Evolutionary conservation across 2,888 invertebrate species (phyloP), one percentile per base, ranked within the genome.

Genomic region (Polylopha cassiicola): DNA sequence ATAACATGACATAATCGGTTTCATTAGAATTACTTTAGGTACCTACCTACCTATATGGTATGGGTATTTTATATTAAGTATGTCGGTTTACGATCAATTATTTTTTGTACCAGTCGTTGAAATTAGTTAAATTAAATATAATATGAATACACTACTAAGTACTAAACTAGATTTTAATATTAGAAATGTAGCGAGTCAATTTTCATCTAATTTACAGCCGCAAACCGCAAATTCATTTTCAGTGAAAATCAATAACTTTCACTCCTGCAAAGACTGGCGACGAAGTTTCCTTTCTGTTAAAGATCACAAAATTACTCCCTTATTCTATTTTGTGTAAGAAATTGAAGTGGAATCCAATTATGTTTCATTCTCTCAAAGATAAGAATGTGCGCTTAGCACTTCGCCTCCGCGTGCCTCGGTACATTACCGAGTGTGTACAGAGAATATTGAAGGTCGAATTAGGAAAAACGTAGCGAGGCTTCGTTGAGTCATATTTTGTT

Each of bases 161-260:
- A n/a, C n/a, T n/a, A n/a, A n/a, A n/a, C n/a, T n/a, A n/a, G n/a
- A n/a, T n/a, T n/a, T n/a, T n/a, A n/a, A n/a, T n/a, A n/a, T n/a
- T n/a, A n/a, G n/a, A n/a, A n/a, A n/a, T n/a, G n/a, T n/a, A n/a
- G n/a, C n/a, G n/a, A n/a, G n/a, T n/a, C n/a, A n/a, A n/a, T n/a
- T n/a, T n/a, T n/a, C n/a, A n/a, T n/a, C n/a, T n/a, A n/a, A n/a
- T n/a, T n/a, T n/a, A n/a, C n/a, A n/a, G n/a, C n/a, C n/a, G n/a
- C n/a, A n/a, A n/a, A n/a, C 63, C 61, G 45, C 63, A 53, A 48
- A 46, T 42, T 48, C 53, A 42, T 50, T 47, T 46, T 59, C 57
- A 55, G 48, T 32, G 50, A 51, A 51, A 58, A 59, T 53, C 52
- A 55, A 65, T 58, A 55, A 61, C 62, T 59, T 61, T 55, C 58